Conservation (phyloP, 1,140 invertebrate genomes). For the Temnothorax nylanderi region DNA sequence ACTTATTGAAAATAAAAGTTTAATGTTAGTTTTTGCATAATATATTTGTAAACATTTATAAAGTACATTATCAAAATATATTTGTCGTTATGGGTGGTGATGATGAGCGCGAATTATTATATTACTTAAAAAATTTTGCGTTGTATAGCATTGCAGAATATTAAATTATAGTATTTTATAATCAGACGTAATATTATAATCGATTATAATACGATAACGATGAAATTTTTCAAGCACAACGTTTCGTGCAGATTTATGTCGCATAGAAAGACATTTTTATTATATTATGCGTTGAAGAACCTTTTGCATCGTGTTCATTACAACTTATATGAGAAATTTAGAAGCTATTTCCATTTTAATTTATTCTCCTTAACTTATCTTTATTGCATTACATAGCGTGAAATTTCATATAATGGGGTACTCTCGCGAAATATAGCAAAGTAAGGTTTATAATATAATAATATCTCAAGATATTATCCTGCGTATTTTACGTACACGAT, state of each 20-base stretch:
- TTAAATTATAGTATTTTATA: neutral
- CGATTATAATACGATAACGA: neutral
- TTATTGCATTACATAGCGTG: slow-evolving; percentile 35
- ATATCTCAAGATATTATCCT: slow-evolving; percentile 14
- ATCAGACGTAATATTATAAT: neutral
- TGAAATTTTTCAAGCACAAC: neutral
- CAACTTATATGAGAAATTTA: slow-evolving; percentile 49
- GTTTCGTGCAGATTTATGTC: slow-evolving; percentile 9
- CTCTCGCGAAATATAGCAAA: slow-evolving; percentile 12
- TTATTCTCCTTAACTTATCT: slow-evolving; percentile 58
- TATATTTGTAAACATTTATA: neutral
- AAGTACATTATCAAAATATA: neutral
- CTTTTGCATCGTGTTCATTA: slow-evolving; percentile 32
- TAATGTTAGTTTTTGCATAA: neutral
- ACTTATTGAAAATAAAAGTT: neutral
- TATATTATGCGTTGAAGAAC: slow-evolving; percentile 10
- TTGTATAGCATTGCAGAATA: neutral
- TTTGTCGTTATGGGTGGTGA: neutral
- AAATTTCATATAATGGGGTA: slow-evolving; percentile 47
- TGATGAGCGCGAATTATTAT: neutral
- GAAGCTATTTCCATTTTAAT: slow-evolving; percentile 58
- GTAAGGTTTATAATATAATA: slow-evolving; percentile 46
- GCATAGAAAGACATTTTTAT: neutral
- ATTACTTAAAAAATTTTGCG: neutral
- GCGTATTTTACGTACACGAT: neutral